Evolutionary conservation across 2,888 invertebrate genomes (phyloP).

Genomic region (Campaea margaritaria): DNA sequence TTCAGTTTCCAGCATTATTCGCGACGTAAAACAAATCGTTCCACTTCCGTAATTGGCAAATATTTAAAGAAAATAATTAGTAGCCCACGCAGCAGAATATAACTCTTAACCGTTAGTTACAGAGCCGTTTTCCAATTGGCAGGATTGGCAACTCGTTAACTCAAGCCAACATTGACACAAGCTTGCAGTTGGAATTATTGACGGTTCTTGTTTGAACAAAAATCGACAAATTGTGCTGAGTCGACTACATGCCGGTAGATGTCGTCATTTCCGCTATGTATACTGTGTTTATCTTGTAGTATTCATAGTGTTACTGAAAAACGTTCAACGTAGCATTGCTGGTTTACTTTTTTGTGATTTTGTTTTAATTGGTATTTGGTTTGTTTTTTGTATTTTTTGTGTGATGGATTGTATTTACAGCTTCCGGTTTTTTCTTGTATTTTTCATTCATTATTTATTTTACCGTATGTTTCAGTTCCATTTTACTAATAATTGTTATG

Average conservation of each 20-base stretch:
- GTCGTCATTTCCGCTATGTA: conserved; percentile 15
- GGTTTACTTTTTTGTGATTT: no score
- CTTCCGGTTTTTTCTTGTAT: no score
- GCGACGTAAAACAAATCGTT: conserved; percentile 54
- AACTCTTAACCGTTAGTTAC: not conserved
- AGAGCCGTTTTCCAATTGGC: conserved; percentile 20
- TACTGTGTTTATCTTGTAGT: conserved; percentile 17
- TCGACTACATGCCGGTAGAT: conserved; percentile 14
- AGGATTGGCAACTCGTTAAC: conserved; percentile 66
- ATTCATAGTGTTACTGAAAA: conserved; percentile 12
- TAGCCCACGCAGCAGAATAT: conserved; percentile 18
- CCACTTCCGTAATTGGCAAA: conserved; percentile 67
- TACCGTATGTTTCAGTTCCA: no score
- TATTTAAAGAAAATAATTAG: conserved; percentile 73
- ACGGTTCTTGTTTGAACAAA: conserved; percentile 68
- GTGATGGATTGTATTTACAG: no score
- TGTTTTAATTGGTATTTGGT: no score
- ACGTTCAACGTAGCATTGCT: not conserved
- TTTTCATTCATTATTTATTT: no score
- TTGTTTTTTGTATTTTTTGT: no score
- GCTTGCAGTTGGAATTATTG: conserved; percentile 70
- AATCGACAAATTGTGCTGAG: conserved; percentile 53
- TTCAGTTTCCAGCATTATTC: conserved; percentile 37
- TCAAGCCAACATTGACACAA: conserved; percentile 70
- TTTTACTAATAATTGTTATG: no score